These are phyloP conservation scores for Imbricaverruca yamaguchii DNA, from an alignment of 2,888 invertebrate genomes.

Conservation along the genomic window DNA sequence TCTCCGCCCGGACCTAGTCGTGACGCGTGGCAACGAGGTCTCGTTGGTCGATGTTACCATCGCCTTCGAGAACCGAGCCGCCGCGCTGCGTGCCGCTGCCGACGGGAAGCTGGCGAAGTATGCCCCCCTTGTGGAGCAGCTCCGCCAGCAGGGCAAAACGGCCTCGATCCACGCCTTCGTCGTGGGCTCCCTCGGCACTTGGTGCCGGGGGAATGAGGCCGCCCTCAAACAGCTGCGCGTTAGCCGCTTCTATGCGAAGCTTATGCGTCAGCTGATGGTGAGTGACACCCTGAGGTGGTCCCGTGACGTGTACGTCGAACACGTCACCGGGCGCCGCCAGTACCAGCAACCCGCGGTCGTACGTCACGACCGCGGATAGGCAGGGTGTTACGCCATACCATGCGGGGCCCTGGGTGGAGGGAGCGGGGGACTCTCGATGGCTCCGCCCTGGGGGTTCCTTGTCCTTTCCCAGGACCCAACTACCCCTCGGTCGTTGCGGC, in stretches of 20 bases:
- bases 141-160: neutral
- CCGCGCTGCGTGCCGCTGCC: neutral
- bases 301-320: constrained; percentile 39
- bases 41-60: neutral
- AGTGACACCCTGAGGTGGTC: constrained; percentile 37
- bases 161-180: neutral
- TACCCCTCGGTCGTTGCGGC: neutral
- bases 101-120: neutral
- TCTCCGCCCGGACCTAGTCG: neutral
- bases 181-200: neutral
- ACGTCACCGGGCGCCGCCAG: constrained; percentile 35
- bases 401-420: no score
- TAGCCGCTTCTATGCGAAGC: constrained; percentile 31
- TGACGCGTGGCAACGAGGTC: neutral
- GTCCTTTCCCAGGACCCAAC: neutral
- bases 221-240: neutral
- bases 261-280: constrained; percentile 37
- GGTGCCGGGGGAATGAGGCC: neutral
- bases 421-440: neutral
- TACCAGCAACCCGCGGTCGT: neutral
- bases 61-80: neutral
- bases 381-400: neutral
- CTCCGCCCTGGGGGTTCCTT: neutral
- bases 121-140: neutral
- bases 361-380: neutral